A percentile compares a stretch with the other conserved stretches of the same genome.
phyloP scores from a whole-genome alignment of 2,113 vertebrate species.

The Scytalopus superciliaris region DNA sequence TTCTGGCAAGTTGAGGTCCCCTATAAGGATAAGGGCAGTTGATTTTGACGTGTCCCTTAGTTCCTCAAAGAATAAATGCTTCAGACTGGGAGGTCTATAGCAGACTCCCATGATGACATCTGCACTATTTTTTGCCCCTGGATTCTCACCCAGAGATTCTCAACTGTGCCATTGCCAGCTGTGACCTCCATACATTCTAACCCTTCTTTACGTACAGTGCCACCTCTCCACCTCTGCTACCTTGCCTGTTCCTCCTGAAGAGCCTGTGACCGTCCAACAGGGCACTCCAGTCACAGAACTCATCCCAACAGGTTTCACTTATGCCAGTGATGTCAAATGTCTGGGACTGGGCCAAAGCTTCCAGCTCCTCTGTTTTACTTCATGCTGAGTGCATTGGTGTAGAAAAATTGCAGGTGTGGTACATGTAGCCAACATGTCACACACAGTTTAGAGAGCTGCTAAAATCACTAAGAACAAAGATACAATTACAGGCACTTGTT shows the following conservation, averaged over 20 bases:
- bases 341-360: not conserved
- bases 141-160: not conserved
- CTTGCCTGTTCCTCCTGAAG: not conserved
- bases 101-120: not conserved
- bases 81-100: not conserved
- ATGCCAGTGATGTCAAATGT: not conserved
- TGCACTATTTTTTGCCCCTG: not conserved
- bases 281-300: not conserved
- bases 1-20: not conserved
- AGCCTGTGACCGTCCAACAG: not conserved
- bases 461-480: not conserved
- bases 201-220: not conserved
- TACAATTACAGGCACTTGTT: not conserved
- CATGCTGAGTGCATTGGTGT: not conserved
- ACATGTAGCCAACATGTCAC: not conserved
- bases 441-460: not conserved
- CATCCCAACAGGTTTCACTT: not conserved
- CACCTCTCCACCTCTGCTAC: not conserved
- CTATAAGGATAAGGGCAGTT: not conserved
- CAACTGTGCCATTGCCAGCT: not conserved
- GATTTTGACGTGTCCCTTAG: not conserved
- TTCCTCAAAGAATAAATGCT: not conserved
- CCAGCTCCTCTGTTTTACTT: not conserved
- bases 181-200: not conserved
- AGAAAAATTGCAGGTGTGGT: not conserved